phyloP scores from a whole-genome alignment of 2,888 invertebrate genomes.

The Cephalotes varians region DNA sequence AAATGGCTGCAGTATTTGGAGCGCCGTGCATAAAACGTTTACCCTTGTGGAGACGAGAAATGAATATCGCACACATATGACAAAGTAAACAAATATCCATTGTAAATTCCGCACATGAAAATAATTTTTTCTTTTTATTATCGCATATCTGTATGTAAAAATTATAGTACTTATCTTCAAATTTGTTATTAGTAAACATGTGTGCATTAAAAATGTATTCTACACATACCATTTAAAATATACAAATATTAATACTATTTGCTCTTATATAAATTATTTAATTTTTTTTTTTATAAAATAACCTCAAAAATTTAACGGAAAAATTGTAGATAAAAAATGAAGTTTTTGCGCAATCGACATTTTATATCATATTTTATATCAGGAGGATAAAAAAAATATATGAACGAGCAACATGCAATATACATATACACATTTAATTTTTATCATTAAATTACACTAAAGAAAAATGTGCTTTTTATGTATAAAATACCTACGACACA shows the following conservation, averaged over 20 bases:
- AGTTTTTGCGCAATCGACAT: neutral
- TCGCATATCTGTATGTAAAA: neutral
- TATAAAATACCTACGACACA: neutral
- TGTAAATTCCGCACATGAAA: neutral
- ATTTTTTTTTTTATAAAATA: neutral
- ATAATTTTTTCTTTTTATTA: slow-evolving; percentile 13
- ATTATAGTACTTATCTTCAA: neutral
- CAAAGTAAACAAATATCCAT: slow-evolving; percentile 2
- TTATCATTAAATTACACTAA: neutral
- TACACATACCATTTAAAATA: slow-evolving; percentile 1
- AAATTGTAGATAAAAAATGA: neutral
- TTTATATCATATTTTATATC: neutral
- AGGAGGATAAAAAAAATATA: neutral
- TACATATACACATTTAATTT: neutral
- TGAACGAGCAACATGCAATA: neutral
- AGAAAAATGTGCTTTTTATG: neutral
- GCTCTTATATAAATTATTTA: slow-evolving; percentile 12
- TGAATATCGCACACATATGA: slow-evolving; percentile 7
- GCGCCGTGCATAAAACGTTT: slow-evolving; percentile 72
- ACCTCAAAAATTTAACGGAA: neutral
- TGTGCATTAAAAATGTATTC: neutral
- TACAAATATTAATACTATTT: neutral
- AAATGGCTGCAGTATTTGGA: slow-evolving; percentile 84
- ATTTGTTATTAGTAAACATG: neutral
- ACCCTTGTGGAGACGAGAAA: slow-evolving; percentile 54